Evolutionary conservation across 2,797 vertebrate genomes (phyloP).

Genomic region (Rhinella marina): DNA sequence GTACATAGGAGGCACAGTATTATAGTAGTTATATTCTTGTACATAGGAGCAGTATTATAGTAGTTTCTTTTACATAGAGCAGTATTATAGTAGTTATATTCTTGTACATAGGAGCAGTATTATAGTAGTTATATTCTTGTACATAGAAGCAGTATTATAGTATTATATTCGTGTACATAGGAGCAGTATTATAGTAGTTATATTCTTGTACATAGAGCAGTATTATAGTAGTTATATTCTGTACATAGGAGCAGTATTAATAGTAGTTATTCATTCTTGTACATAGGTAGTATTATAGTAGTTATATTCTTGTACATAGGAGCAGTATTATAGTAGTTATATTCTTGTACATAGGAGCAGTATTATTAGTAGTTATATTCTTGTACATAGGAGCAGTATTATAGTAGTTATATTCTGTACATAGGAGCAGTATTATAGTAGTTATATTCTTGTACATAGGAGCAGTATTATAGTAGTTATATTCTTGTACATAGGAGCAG

Average conservation of each 20-base stretch:
- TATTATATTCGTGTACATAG: neutral
- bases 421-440: neutral
- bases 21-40: no score
- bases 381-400: no score
- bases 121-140: constrained; percentile 9
- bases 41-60: neutral
- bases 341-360: neutral
- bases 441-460: neutral
- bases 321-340: neutral
- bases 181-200: neutral
- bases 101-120: neutral
- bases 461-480: constrained; percentile 2
- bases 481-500: neutral
- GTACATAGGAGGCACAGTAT: no score
- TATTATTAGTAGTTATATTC: neutral
- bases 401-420: neutral
- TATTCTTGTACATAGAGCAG: neutral
- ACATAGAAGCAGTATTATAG: neutral
- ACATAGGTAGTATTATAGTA: neutral
- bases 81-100: neutral
- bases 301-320: no score
- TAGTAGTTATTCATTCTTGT: neutral
- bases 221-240: constrained; percentile 1
- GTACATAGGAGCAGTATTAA: no score
- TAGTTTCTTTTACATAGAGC: neutral